A percentile compares a stretch with the other conserved stretches of the same genome.
Evolutionary conservation across 2,888 invertebrate species (phyloP).

Genomic region (Phengaris alcon): DNA sequence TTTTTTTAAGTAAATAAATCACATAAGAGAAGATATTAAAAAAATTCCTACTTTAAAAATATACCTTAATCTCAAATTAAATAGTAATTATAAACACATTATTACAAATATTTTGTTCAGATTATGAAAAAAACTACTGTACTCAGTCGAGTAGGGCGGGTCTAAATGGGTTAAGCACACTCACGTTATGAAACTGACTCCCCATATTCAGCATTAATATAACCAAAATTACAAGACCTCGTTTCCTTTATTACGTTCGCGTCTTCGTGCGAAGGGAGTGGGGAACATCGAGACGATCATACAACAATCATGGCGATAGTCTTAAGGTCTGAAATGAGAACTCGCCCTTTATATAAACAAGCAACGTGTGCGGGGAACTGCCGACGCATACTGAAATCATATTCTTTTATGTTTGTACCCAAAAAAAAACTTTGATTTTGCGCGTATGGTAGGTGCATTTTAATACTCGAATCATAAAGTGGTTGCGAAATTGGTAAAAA

Average conservation of each 20-base stretch:
- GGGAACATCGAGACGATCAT: slow-evolving; percentile 59
- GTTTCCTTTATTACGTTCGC: slow-evolving; percentile 41
- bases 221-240: slow-evolving; percentile 50
- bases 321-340: slow-evolving; percentile 74
- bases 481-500: background rate
- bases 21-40: too few relatives aligned
- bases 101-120: too few relatives aligned
- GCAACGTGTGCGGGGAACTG: slow-evolving; percentile 76
- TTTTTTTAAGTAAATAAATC: too few relatives aligned
- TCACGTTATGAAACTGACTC: background rate
- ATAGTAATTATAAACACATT: too few relatives aligned
- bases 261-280: slow-evolving; percentile 39
- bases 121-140: too few relatives aligned
- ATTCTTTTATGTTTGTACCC: slow-evolving; percentile 55
- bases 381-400: slow-evolving; percentile 71
- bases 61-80: too few relatives aligned
- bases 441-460: background rate
- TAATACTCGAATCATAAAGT: background rate
- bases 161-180: background rate
- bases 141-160: too few relatives aligned
- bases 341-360: slow-evolving; percentile 77
- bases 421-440: slow-evolving; percentile 7
- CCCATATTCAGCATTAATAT: slow-evolving; percentile 50
- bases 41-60: too few relatives aligned
- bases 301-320: slow-evolving; percentile 76